phyloP scores from a whole-genome alignment of 2,113 vertebrate genomes.

The Symphodus melops region DNA sequence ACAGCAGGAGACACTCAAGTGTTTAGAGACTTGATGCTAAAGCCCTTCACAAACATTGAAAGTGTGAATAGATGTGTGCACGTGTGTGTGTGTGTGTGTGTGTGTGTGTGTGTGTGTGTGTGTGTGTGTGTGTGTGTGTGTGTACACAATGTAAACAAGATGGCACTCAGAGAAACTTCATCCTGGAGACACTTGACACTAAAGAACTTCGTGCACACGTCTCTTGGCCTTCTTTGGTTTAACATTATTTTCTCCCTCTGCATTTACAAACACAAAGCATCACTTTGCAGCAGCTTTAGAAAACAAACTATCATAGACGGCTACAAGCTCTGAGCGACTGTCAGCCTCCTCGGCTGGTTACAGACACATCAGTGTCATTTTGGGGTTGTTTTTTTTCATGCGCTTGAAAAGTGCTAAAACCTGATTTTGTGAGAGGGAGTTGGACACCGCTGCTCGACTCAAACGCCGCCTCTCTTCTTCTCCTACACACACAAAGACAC shows the following conservation, averaged over 20 bases:
- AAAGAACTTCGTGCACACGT: no score
- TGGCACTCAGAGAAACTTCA: no score
- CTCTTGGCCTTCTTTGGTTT: no score
- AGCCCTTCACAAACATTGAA: no score
- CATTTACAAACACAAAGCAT: background rate
- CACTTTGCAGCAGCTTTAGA: background rate
- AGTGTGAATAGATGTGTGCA: background rate
- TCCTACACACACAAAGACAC: slow-evolving; percentile 27
- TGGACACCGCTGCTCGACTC: slow-evolving; percentile 40
- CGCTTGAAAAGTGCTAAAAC: slow-evolving; percentile 38
- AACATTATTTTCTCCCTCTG: no score
- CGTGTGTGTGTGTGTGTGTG: no score
- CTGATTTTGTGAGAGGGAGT: slow-evolving; percentile 35
- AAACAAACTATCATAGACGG: slow-evolving; percentile 20
- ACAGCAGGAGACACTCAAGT: no score
- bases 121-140: no score
- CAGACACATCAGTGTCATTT: slow-evolving; percentile 40
- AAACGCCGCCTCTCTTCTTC: slow-evolving; percentile 20
- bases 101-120: no score
- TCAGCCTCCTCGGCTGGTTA: slow-evolving; percentile 48
- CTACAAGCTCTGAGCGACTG: slow-evolving; percentile 18
- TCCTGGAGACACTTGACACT: no score
- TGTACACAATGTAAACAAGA: no score
- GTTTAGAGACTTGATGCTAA: no score
- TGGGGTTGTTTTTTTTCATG: slow-evolving; percentile 42